Evolutionary conservation across 2,113 vertebrate species (phyloP), one percentile per base, ranked within the genome.

Genomic region (Loxodonta africana): DNA sequence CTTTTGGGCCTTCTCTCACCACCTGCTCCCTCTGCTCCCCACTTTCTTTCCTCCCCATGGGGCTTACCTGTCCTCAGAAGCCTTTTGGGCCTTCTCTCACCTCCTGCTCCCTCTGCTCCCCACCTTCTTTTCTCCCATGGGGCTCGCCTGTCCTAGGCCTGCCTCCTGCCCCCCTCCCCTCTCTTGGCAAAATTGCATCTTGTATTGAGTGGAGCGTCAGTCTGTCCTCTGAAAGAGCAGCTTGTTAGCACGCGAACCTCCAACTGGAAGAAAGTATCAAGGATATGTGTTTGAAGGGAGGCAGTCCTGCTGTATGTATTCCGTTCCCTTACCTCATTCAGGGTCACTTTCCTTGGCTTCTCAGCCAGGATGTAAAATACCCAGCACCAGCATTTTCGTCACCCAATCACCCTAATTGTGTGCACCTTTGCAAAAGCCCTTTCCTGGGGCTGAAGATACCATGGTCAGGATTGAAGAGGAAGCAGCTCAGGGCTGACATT

Each of bases 401-500:
- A 20, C 48, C 25, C 14, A 18, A 18, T 25, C 2, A 8, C 53
- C 18, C 41, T 30, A 15, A 74, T 53, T 28, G 1, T 17, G 20
- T 20, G 9, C 14, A 23, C 65, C 26, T 88, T 18, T 33, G 33
- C 30, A 30, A 21, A 78, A 23, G 44, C 65, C 85, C 46, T 26
- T 77, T 30, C 57, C 26, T 5, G 12, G 77, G 41, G n/a, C 84
- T 83, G 2, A 0, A 44, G 11, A 30, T 60, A 9, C 15, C 3
- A 14, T 28, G 26, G n/a, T 51, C 60, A 14, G 4, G 62, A 80
- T 5, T 53, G 30, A 18, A 46, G 41, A 81, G 86, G 71, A 88
- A 28, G 30, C 23, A 37, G 21, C 87, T 83, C 0, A 3, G 30
- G 65, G 5, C 9, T 0, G 0, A 0, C 37, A 5, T 11, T 23